Evolutionary conservation across 92 coral and sea anemone genomes (phyloP).

Genomic region (Phymanthus crucifer): DNA sequence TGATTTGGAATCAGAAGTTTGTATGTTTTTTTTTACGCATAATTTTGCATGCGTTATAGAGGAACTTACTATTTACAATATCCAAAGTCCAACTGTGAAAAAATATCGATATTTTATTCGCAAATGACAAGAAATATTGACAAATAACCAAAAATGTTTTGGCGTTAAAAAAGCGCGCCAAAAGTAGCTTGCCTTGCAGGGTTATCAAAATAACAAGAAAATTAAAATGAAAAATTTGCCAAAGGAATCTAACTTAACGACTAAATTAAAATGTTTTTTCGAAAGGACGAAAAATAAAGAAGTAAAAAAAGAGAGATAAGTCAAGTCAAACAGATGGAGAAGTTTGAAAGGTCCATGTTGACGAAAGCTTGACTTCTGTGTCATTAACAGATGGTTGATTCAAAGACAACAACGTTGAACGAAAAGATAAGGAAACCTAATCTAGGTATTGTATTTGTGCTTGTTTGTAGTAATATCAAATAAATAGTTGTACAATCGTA

Average conservation of each 20-base stretch:
- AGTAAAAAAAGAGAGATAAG: neutral
- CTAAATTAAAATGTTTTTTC: neutral
- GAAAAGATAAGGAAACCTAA: neutral
- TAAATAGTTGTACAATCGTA: neutral
- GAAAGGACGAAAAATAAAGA: neutral
- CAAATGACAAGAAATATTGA: neutral
- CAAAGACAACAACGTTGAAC: conserved; percentile 2
- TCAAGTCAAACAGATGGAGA: neutral
- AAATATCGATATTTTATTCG: neutral
- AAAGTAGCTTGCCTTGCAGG: neutral
- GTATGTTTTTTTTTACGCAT: too few relatives aligned
- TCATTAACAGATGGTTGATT: neutral
- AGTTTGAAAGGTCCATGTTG: neutral
- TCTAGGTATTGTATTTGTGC: neutral
- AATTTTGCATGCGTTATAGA: too few relatives aligned
- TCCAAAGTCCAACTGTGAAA: too few relatives aligned
- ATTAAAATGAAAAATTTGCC: neutral
- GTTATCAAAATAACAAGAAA: neutral
- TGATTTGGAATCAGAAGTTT: too few relatives aligned
- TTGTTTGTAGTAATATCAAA: neutral
- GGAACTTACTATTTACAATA: too few relatives aligned
- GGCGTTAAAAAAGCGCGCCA: neutral
- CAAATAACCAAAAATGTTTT: too few relatives aligned
- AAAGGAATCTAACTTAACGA: neutral
- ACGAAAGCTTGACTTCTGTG: neutral